Conservation (phyloP, 2,888 invertebrate genomes). For the Gasteruption jaculator region DNA sequence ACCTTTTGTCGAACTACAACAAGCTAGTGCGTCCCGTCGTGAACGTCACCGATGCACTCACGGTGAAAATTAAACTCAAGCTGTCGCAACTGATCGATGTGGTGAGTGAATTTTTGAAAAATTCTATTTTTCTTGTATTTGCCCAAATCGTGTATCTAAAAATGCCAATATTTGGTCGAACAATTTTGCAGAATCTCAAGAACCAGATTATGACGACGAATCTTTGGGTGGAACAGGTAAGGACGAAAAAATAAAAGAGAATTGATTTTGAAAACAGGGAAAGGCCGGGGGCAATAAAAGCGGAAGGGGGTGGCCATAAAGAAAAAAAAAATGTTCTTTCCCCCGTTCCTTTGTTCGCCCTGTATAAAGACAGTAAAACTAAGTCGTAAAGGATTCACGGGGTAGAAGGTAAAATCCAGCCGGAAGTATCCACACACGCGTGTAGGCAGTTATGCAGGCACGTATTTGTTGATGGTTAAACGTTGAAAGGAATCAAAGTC, state of each 20-base stretch:
- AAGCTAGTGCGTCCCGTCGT: constrained; percentile 82
- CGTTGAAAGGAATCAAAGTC: no score
- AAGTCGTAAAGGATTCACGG: no score
- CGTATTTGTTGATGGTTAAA: no score
- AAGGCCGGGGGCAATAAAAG: no score
- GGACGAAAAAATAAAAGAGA: constrained; percentile 22
- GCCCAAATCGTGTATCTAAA: neutral
- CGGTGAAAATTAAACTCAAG: constrained; percentile 82
- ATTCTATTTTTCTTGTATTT: neutral
- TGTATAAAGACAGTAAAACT: no score
- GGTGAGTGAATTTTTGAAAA: constrained; percentile 57
- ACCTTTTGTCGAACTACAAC: constrained; percentile 82
- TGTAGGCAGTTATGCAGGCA: no score
- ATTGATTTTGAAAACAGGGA: no score
- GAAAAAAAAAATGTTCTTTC: no score
- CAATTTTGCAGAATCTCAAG: constrained; percentile 64
- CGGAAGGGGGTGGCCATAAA: no score
- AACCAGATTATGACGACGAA: constrained; percentile 68
- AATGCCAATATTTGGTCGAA: neutral
- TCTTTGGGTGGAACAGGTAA: constrained; percentile 64
- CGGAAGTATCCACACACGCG: no score
- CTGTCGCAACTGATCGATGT: constrained; percentile 87
- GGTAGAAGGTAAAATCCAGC: no score
- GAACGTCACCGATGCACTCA: constrained; percentile 79
- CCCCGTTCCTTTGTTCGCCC: no score